These are phyloP conservation scores for Drosophila pegasa DNA, from an alignment of 2,888 invertebrate species.

Conservation along the genomic window DNA sequence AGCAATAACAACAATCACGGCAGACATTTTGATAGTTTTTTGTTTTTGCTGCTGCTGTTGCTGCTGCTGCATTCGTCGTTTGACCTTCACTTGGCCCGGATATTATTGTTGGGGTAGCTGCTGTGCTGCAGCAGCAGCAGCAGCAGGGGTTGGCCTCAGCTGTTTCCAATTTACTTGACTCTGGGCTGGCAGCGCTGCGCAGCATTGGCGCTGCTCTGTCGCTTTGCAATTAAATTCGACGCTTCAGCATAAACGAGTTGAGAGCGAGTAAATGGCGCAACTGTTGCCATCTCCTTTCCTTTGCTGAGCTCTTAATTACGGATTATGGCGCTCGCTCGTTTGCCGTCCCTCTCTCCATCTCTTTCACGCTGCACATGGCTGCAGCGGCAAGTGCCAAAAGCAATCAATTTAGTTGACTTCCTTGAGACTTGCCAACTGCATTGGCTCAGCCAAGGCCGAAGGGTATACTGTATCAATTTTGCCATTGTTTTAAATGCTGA, in stretches of 20 bases:
- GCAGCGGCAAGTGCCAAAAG: conserved; percentile 24
- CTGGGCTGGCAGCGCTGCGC: conserved; percentile 31
- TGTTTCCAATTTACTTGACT: conserved; percentile 69
- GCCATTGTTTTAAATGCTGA: conserved; percentile 4
- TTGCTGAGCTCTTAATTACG: conserved; percentile 42
- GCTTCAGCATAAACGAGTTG: conserved; percentile 3
- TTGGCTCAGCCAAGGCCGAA: conserved; percentile 16
- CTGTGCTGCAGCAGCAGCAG: neutral
- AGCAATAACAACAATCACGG: conserved; percentile 22
- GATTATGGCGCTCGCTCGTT: conserved; percentile 18
- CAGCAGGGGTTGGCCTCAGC: conserved; percentile 38
- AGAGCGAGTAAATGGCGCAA: neutral
- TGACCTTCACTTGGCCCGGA: conserved; percentile 72
- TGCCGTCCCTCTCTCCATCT: neutral
- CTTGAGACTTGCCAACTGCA: conserved; percentile 29
- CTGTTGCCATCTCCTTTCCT: conserved; percentile 11
- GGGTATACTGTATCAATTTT: neutral
- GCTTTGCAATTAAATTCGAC: conserved; percentile 66
- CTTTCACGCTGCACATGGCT: neutral
- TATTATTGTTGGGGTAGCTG: conserved; percentile 29
- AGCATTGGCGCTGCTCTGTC: conserved; percentile 35
- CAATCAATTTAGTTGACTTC: conserved; percentile 42
- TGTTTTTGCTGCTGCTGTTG: conserved; percentile 50
- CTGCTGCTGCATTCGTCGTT: conserved; percentile 67
- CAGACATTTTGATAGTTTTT: conserved; percentile 61